Evolutionary conservation across 2,797 vertebrate species (phyloP).

Genomic region (Pseudochaenichthys georgianus): DNA sequence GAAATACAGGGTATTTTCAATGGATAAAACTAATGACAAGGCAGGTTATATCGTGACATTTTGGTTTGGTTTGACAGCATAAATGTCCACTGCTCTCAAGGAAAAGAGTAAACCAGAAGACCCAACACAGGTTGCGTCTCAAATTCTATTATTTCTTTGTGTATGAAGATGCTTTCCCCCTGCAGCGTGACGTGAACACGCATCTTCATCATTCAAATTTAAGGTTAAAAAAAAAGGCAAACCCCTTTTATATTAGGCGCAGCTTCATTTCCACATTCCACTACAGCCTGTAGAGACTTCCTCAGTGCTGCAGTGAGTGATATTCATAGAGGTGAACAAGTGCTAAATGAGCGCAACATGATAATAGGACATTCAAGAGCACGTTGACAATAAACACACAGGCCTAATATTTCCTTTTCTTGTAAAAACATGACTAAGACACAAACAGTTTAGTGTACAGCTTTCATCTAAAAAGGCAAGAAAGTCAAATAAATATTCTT

Average conservation of each 20-base stretch:
- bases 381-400: slow-evolving; percentile 73
- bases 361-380: slow-evolving; percentile 77
- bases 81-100: slow-evolving; percentile 62
- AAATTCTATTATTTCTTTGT: slow-evolving; percentile 43
- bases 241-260: slow-evolving; percentile 53
- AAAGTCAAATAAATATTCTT: slow-evolving; percentile 70
- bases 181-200: slow-evolving; percentile 26
- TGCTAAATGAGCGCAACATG: slow-evolving; percentile 63
- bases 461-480: slow-evolving; percentile 65
- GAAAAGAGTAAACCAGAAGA: slow-evolving; percentile 42
- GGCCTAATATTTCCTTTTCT: slow-evolving; percentile 59
- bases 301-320: slow-evolving; percentile 61
- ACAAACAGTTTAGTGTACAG: slow-evolving; percentile 65
- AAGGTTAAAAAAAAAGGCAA: slow-evolving; percentile 58
- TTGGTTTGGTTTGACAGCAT: slow-evolving; percentile 77
- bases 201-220: slow-evolving; percentile 52
- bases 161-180: slow-evolving; percentile 38
- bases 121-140: slow-evolving; percentile 36
- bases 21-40: slow-evolving; percentile 67
- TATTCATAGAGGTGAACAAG: slow-evolving; percentile 65
- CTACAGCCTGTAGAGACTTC: slow-evolving; percentile 39
- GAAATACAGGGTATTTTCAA: slow-evolving; percentile 56
- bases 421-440: slow-evolving; percentile 72
- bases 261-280: slow-evolving; percentile 52
- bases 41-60: slow-evolving; percentile 69